These are phyloP conservation scores for Diadema setosum DNA, from an alignment of 35 echinoderm and acorn worm species.

Conservation along the genomic window DNA sequence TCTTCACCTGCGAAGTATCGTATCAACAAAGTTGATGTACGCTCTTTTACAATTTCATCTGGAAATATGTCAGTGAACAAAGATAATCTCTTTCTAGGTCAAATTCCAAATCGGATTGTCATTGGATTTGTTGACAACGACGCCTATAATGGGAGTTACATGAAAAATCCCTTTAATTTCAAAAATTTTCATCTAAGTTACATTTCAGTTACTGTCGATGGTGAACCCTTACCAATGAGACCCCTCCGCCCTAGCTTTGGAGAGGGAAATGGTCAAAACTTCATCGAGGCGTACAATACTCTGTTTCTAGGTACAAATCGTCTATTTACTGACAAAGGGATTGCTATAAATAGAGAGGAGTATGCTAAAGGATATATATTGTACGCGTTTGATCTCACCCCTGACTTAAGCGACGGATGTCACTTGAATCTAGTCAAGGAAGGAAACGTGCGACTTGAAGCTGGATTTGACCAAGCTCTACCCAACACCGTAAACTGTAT, in stretches of 20 bases:
- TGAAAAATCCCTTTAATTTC: conserved; percentile 40
- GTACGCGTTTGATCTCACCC: conserved; percentile 39
- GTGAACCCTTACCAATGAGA: conserved; percentile 31
- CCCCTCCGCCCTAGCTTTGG: conserved; percentile 33
- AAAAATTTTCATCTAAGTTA: conserved; percentile 46
- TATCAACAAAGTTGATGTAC: conserved; percentile 36
- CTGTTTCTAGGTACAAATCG: conserved; percentile 36
- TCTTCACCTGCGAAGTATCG: not conserved
- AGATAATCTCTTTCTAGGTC: conserved; percentile 46
- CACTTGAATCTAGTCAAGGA: conserved; percentile 25
- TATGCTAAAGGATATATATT: conserved; percentile 37
- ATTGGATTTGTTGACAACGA: conserved; percentile 2
- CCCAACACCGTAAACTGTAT: conserved; percentile 34
- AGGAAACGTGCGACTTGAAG: conserved; percentile 35
- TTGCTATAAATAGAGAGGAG: conserved; percentile 24
- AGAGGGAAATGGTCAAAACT: not conserved
- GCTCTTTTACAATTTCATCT: conserved; percentile 29
- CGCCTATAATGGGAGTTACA: conserved; percentile 16
- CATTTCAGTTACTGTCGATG: conserved; percentile 30
- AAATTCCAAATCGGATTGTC: conserved; percentile 6
- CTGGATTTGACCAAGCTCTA: not conserved
- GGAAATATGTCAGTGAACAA: conserved; percentile 38
- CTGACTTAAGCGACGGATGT: conserved; percentile 15
- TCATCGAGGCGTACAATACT: conserved; percentile 41
- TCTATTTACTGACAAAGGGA: not conserved